phyloP scores from a whole-genome alignment of 1,140 invertebrate species.

The Campoletis sonorensis region DNA sequence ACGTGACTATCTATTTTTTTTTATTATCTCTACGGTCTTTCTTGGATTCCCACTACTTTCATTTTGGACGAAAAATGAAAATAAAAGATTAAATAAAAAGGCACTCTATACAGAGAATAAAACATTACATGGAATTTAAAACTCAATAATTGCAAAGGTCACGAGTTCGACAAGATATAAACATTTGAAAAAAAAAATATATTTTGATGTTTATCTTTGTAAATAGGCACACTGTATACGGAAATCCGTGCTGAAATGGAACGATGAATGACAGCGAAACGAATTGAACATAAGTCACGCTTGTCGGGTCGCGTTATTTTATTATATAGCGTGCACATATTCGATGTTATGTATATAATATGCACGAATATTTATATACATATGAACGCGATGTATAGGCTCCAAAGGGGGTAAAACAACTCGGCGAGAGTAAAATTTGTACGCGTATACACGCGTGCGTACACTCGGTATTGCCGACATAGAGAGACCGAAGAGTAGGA shows the following conservation, averaged over 20 bases:
- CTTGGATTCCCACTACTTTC: too few relatives aligned
- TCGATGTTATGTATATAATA: neutral
- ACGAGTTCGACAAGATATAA: too few relatives aligned
- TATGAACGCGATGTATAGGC: neutral
- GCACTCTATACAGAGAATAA: too few relatives aligned
- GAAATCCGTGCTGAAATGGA: neutral
- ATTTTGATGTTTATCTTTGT: neutral
- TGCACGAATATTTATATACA: neutral
- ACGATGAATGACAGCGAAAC: constrained; percentile 1
- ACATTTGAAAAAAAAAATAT: too few relatives aligned
- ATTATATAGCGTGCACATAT: neutral
- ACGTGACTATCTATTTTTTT: too few relatives aligned
- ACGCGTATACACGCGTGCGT: neutral
- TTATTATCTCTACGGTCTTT: too few relatives aligned
- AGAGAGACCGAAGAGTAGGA: neutral
- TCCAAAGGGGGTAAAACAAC: neutral
- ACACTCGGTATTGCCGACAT: neutral
- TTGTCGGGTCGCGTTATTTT: constrained; percentile 7
- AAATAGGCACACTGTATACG: neutral
- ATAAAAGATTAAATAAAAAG: too few relatives aligned
- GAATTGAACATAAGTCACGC: constrained; percentile 2
- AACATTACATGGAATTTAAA: too few relatives aligned
- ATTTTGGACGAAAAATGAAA: too few relatives aligned
- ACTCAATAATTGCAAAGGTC: too few relatives aligned
- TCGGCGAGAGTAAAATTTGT: constrained; percentile 7